Base-by-base conservation (phyloP, 2,888 invertebrate species). In the Biston stratarius region DNA sequence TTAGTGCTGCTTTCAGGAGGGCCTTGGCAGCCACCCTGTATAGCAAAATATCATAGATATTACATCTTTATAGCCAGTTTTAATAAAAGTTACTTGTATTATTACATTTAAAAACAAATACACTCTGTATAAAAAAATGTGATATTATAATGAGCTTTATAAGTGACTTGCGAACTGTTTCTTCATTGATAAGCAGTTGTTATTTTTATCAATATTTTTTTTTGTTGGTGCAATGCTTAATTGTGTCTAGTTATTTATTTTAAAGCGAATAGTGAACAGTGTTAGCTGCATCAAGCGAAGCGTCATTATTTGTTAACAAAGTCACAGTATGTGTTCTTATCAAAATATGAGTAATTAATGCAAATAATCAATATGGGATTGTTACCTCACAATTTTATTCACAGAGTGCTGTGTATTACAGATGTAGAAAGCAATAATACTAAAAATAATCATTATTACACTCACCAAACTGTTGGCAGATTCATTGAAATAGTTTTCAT, bases 401-500 rank as follows among this genome's bases (percentile, higher is more conserved):
- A 55, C 55, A 44, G 11, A 42, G 55, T 55, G 55, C 55, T 40
- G 42, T 44, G n/a, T 24, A 24, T 47, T 40, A 55, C 2, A 44
- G 38, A 33, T 42, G 14, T 51, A 42, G 42, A 49, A 60, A 51
- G 14, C n/a, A 47, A 47, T 9, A 53, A 34, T 24, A 10, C 1
- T n/a, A n/a, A n/a, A n/a, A 44, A 14, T 34, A 52, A 45, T 6
- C 44, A 8, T 33, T 6, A 56, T 2, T 57, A 5, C 36, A 67
- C 94, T 94, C 86, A 96, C 96, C 92, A 96, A 90, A 81, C 95
- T 96, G 73, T 94, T 95, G 62, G 94, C 95, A 11, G 95, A 94
- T 88, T 97, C 97, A 80, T 95, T 94, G 82, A 96, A 97, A 88
- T 96, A 97, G 82, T 95, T 96, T 76, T 97, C 97, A 88, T 97